These are phyloP conservation scores for Aplocera efformata DNA, from an alignment of 2,888 invertebrate species.

Conservation along the genomic window DNA sequence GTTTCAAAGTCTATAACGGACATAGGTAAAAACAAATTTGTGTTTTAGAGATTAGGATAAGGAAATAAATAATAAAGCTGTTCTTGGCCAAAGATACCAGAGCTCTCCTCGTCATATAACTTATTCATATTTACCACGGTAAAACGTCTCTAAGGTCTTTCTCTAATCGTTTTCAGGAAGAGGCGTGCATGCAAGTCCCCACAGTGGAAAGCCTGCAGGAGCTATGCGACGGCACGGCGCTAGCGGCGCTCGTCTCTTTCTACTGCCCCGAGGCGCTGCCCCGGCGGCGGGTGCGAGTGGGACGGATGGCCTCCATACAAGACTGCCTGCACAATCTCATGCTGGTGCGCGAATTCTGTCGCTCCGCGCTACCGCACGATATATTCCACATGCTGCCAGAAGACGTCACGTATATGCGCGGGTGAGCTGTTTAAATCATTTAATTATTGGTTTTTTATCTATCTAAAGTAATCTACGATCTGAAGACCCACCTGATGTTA, in stretches of 20 bases:
- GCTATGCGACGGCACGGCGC: slow-evolving; percentile 93
- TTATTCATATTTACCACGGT: no score
- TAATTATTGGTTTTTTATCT: no score
- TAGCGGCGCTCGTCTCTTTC: slow-evolving; percentile 93
- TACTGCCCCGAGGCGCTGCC: slow-evolving; percentile 85
- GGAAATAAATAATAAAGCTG: no score
- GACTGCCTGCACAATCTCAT: slow-evolving; percentile 96
- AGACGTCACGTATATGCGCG: slow-evolving; percentile 96
- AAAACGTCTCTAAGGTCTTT: neutral
- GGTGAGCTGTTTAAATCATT: slow-evolving; percentile 71
- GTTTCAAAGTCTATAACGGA: no score
- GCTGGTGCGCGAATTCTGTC: slow-evolving; percentile 93
- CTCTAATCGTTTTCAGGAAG: slow-evolving; percentile 71
- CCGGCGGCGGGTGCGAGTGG: slow-evolving; percentile 76
- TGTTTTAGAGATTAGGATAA: no score
- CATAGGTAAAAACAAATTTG: no score
- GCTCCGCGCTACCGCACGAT: slow-evolving; percentile 90
- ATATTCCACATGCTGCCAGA: slow-evolving; percentile 97
- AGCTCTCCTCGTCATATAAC: no score
- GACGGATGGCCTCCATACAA: slow-evolving; percentile 87
- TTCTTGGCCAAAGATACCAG: no score
- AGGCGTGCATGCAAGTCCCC: slow-evolving; percentile 82
- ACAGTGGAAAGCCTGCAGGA: slow-evolving; percentile 90
- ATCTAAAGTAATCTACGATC: no score
- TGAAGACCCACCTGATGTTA: no score